phyloP scores from a whole-genome alignment of 2,888 invertebrate genomes.

The Apamea anceps region DNA sequence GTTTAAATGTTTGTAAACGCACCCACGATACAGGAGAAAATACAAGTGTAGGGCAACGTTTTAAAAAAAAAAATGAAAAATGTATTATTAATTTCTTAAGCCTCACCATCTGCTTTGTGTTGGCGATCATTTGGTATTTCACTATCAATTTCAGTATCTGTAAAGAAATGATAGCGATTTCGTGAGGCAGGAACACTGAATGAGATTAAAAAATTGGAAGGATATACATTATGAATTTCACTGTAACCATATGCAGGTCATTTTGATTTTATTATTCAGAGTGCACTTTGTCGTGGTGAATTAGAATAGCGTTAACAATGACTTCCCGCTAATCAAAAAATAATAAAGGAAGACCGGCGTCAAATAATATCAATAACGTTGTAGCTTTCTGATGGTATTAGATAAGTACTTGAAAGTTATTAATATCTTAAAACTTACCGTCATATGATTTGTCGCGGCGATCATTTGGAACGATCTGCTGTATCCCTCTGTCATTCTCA shows the following conservation, averaged over 20 bases:
- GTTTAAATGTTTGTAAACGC: too few species aligned
- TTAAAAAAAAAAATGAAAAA: too few species aligned
- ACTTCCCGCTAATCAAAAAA: background rate
- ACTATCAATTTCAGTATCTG: background rate
- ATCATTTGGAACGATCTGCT: background rate
- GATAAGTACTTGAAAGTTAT: background rate
- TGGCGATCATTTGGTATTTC: background rate
- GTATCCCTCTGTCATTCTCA: background rate
- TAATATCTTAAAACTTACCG: slow-evolving; percentile 23
- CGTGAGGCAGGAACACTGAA: background rate
- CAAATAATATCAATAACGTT: background rate
- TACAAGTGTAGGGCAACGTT: too few species aligned
- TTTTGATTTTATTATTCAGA: background rate
- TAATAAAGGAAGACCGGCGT: background rate
- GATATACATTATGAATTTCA: background rate
- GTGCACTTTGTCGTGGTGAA: slow-evolving; percentile 2
- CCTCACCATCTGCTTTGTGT: background rate
- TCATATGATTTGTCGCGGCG: slow-evolving; percentile 41
- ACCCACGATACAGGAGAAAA: too few species aligned
- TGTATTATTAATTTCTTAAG: background rate
- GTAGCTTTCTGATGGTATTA: background rate
- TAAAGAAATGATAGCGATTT: background rate
- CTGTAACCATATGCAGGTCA: background rate
- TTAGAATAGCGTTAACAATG: background rate
- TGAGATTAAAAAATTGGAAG: background rate